Base-by-base conservation (phyloP, 2,888 invertebrate genomes). In the Polymixis lichenea region DNA sequence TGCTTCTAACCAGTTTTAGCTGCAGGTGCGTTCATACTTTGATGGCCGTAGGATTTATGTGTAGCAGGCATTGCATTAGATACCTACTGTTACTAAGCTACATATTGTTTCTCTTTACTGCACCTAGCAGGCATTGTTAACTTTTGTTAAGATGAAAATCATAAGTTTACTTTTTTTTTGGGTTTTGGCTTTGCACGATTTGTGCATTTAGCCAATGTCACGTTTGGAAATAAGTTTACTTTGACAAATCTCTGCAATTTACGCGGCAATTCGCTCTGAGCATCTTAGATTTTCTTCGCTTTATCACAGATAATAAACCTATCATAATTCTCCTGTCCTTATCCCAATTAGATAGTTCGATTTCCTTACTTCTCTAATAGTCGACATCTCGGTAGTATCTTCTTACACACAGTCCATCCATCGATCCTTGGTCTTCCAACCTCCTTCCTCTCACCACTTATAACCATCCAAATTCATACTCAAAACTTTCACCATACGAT, bases 1-100 rank as follows among this genome's bases (percentile, higher is more conserved):
- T 62, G 72, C 53, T 66, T 9, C 43, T 32, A 81, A 81, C 80
- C 72, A 81, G 83, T 81, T 82, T 56, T 32, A 58, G 56, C 17
- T 65, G 83, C 72, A 78, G 83, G 80, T 82, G 78, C 65, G 56
- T 56, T 65, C 43, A 68, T 55, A 25, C n/a, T 22, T 60, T 56
- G 65, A 69, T 77, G 55, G 60, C 53, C 55, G 22, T 65, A 32
- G 38, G 72, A 65, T 80, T 46, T 60, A 56, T 77, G 68, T 32
- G 25, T 19, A 38, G 17, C 60, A 53, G 58, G n/a, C 19, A 60
- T 64, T 65, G 49, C 46, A 71, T 46, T 58, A 22, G 17, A 58
- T 68, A 58, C 11, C 28, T 51, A 15, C 51, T 32, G 15, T 51
- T 51, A 66, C 51, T 38, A 19, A 43, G 38, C 22, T 17, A 28